Evolutionary conservation across 2,797 vertebrate genomes (phyloP).

Genomic region (Pseudopleuronectes americanus): DNA sequence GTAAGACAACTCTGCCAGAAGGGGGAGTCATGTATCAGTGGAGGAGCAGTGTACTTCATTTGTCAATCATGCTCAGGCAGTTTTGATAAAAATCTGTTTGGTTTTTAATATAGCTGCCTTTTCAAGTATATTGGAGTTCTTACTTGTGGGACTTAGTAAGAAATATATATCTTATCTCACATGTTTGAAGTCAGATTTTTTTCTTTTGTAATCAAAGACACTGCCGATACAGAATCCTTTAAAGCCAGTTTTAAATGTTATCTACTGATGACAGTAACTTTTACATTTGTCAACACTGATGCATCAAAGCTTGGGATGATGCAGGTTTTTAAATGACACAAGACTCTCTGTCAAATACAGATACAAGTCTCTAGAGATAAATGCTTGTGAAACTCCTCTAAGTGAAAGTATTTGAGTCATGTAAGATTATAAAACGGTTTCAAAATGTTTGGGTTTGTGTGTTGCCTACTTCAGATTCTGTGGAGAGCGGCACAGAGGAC

Average conservation of each 20-base stretch:
- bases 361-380: neutral
- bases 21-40: neutral
- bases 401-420: too few relatives aligned
- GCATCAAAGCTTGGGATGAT: too few relatives aligned
- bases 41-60: too few relatives aligned
- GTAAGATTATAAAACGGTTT: neutral
- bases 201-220: slow-evolving; percentile 9
- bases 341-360: too few relatives aligned
- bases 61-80: too few relatives aligned
- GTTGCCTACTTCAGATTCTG: slow-evolving; percentile 84
- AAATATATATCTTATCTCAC: neutral
- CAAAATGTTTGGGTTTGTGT: too few relatives aligned
- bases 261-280: slow-evolving; percentile 7
- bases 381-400: too few relatives aligned
- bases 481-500: slow-evolving; percentile 94
- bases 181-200: slow-evolving; percentile 8
- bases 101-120: too few relatives aligned
- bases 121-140: neutral
- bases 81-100: too few relatives aligned
- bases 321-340: too few relatives aligned
- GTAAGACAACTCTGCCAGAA: slow-evolving; percentile 76
- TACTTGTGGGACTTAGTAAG: neutral
- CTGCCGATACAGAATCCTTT: neutral
- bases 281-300: slow-evolving; percentile 17
- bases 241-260: neutral